Evolutionary conservation across 2,113 vertebrate species (phyloP).

Genomic region (Lota lota): DNA sequence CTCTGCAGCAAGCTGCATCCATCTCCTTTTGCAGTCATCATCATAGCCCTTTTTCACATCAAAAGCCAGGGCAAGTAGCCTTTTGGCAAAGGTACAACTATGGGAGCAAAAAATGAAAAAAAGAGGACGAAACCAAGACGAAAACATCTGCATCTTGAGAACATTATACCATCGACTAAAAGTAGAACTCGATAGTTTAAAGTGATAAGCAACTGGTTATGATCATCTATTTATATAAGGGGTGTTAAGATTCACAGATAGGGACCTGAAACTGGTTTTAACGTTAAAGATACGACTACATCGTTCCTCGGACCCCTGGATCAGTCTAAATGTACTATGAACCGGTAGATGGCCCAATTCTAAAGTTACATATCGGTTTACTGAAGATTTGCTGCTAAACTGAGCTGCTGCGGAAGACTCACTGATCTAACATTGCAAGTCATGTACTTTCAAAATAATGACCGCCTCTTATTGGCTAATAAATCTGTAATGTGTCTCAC

Average conservation of each 20-base stretch:
- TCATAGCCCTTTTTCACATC: too few species aligned
- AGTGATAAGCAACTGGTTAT: too few species aligned
- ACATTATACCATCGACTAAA: too few species aligned
- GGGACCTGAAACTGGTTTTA: background rate
- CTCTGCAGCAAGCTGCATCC: too few species aligned
- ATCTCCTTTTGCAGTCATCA: too few species aligned
- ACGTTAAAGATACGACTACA: slow-evolving; percentile 2
- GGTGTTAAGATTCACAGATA: background rate
- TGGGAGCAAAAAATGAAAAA: too few species aligned
- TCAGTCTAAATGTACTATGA: slow-evolving; percentile 8
- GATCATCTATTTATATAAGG: too few species aligned
- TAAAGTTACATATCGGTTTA: background rate
- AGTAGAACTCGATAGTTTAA: too few species aligned
- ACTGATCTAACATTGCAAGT: background rate
- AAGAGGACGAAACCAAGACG: too few species aligned
- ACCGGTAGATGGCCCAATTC: background rate
- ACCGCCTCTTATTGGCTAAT: background rate
- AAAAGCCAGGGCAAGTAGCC: too few species aligned
- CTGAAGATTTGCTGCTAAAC: slow-evolving; percentile 1
- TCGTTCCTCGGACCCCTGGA: background rate
- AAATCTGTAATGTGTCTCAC: background rate
- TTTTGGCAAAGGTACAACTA: too few species aligned
- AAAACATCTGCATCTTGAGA: too few species aligned
- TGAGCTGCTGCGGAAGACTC: background rate
- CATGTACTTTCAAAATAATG: background rate